Conservation (phyloP, 37 sponge, comb jelly and placozoan species). For the Mnemiopsis leidyi region DNA sequence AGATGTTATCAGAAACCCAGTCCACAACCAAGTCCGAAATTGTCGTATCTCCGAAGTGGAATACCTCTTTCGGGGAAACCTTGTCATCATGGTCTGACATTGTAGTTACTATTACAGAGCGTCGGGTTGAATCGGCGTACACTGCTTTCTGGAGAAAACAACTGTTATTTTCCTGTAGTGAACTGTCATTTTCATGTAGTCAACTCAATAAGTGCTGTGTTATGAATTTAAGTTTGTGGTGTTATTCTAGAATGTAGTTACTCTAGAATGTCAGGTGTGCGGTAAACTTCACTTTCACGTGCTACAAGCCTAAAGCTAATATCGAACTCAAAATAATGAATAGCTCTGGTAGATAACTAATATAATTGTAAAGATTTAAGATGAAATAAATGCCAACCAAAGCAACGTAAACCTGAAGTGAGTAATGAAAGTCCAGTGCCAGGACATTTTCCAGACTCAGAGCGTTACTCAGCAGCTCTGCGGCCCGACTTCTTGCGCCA, state of each 20-base stretch:
- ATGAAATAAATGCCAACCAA: no score
- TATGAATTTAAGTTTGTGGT: no score
- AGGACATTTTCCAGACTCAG: background rate
- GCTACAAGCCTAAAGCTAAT: no score
- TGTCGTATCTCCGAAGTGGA: background rate
- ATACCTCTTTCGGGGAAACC: background rate
- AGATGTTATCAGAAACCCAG: constrained; percentile 53
- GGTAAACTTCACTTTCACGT: no score
- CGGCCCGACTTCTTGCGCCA: background rate
- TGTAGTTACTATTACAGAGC: background rate
- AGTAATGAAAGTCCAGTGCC: background rate
- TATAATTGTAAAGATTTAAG: no score
- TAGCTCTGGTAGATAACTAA: no score
- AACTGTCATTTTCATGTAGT: no score
- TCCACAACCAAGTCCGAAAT: background rate
- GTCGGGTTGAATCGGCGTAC: background rate
- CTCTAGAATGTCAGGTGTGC: no score
- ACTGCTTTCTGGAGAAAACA: background rate
- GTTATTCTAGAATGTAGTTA: no score
- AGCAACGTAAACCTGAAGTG: background rate
- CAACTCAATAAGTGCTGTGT: no score
- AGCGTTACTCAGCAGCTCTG: background rate
- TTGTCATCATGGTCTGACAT: background rate
- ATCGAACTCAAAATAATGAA: no score
- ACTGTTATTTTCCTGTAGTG: no score